Evolutionary conservation across 2,113 vertebrate species (phyloP).

Genomic region (Serilophus lunatus): DNA sequence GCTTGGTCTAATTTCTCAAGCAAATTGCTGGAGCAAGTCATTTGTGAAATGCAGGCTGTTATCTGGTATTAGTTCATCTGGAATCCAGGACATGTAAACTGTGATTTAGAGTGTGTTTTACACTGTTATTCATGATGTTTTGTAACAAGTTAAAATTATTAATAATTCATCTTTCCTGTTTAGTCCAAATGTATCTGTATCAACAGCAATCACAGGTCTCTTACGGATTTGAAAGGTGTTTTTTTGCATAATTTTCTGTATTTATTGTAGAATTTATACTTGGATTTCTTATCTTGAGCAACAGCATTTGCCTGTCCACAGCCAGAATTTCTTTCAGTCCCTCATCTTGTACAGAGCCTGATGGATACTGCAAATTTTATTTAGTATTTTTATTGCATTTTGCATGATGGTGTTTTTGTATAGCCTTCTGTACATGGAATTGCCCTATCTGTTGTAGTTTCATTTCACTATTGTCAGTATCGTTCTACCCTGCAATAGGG

Average conservation of each 20-base stretch:
- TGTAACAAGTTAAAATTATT: slow-evolving; percentile 24
- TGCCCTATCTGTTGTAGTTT: neutral
- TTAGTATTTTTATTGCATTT: neutral
- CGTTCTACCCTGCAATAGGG: neutral
- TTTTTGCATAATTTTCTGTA: neutral
- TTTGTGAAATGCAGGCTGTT: slow-evolving; percentile 24
- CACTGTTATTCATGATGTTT: neutral
- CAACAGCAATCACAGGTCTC: slow-evolving; percentile 1
- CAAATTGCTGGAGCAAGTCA: slow-evolving; percentile 34
- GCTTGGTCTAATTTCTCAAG: slow-evolving; percentile 41
- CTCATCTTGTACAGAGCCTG: neutral
- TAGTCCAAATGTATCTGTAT: neutral
- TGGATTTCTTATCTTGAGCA: neutral
- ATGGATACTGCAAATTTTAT: neutral
- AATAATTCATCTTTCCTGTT: slow-evolving; percentile 34
- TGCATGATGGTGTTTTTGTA: neutral
- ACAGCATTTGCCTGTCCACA: neutral
- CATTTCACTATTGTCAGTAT: neutral
- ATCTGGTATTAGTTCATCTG: slow-evolving; percentile 43
- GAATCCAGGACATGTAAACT: slow-evolving; percentile 26
- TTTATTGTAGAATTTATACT: neutral
- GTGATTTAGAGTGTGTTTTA: slow-evolving; percentile 13
- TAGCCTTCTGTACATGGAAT: neutral
- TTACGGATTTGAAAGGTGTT: neutral
- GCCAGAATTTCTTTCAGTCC: neutral